phyloP scores from a whole-genome alignment of 1,140 invertebrate genomes.

The Bathynomus jamesi region DNA sequence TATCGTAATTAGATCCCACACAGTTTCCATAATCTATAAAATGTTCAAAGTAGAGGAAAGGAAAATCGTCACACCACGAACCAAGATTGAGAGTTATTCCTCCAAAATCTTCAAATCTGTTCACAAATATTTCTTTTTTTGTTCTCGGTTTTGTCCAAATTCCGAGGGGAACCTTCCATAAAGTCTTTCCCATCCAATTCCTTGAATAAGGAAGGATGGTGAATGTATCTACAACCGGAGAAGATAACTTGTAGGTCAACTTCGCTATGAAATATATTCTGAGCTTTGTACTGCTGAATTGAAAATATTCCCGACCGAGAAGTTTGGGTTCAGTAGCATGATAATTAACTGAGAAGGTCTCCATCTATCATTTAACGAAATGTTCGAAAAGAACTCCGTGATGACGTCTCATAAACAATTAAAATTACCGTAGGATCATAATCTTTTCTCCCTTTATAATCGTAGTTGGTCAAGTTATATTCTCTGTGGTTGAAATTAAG shows the following conservation, averaged over 20 bases:
- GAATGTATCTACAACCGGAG: not conserved
- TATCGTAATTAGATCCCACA: not conserved
- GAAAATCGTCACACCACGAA: not conserved
- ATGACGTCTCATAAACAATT: too few relatives aligned
- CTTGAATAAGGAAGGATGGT: not conserved
- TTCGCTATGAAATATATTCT: not conserved
- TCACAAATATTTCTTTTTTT: not conserved
- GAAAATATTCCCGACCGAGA: not conserved
- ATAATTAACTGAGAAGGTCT: not conserved
- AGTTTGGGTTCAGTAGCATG: not conserved
- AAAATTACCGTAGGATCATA: too few relatives aligned
- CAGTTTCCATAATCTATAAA: not conserved
- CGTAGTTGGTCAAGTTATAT: too few relatives aligned
- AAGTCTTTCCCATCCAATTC: not conserved
- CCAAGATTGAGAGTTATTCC: not conserved
- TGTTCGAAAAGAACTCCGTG: too few relatives aligned
- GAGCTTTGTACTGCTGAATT: not conserved
- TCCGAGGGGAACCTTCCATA: not conserved
- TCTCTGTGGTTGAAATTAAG: too few relatives aligned
- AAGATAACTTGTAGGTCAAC: not conserved
- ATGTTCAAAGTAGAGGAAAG: not conserved
- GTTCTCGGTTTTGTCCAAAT: not conserved
- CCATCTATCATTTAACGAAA: too few relatives aligned
- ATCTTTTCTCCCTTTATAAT: too few relatives aligned
- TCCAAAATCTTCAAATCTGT: not conserved